phyloP scores from a whole-genome alignment of 2,888 invertebrate species.

The Brachyptera putata region DNA sequence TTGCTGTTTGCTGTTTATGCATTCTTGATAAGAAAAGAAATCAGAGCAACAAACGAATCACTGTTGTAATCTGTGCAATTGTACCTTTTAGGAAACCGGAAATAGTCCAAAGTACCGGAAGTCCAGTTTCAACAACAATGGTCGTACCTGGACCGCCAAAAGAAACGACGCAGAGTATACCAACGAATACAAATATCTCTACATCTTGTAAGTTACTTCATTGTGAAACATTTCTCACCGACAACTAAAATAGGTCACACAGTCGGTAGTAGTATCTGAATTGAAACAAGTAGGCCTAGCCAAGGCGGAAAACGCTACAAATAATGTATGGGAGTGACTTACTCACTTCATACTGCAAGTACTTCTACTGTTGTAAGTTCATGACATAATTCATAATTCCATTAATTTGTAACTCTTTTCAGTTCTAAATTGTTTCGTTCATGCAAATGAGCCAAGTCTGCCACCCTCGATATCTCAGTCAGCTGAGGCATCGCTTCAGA shows the following conservation, averaged over 20 bases:
- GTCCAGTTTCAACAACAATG: constrained; percentile 20
- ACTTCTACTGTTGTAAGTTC: no score
- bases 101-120: constrained; percentile 2
- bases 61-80: not conserved
- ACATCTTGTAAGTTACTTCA: not conserved
- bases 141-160: constrained; percentile 13
- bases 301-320: no score
- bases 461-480: no score
- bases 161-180: not conserved
- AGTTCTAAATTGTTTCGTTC: no score
- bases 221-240: not conserved
- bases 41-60: not conserved
- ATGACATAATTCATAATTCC: no score
- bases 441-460: no score
- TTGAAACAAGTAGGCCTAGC: no score
- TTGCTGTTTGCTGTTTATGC: no score
- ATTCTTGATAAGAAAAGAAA: not conserved
- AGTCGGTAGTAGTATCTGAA: not conserved
- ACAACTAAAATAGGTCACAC: not conserved
- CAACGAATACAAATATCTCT: not conserved
- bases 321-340: no score
- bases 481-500: no score
- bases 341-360: no score
- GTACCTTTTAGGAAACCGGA: constrained; percentile 23
- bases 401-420: no score